These are phyloP conservation scores for Suillia variegata DNA, from an alignment of 2,888 invertebrate genomes.

Conservation along the genomic window DNA sequence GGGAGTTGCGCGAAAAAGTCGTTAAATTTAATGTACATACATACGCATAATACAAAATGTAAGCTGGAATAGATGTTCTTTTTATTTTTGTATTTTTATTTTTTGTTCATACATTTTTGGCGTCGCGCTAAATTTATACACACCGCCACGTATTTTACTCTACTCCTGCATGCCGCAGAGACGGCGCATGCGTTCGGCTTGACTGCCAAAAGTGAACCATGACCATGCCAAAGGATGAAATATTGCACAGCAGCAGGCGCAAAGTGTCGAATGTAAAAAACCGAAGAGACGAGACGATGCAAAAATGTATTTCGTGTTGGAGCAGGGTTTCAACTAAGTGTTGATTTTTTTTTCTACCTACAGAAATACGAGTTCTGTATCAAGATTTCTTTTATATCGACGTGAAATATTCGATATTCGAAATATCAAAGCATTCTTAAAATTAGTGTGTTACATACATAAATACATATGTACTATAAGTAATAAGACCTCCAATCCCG, in stretches of 20 bases:
- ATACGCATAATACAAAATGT: conserved; percentile 28
- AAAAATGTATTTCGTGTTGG: neutral
- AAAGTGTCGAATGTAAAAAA: conserved; percentile 21
- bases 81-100: neutral
- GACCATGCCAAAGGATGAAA: conserved; percentile 56
- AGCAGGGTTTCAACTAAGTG: too few species aligned
- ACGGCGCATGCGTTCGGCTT: conserved; percentile 22
- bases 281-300: conserved; percentile 8
- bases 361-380: too few species aligned
- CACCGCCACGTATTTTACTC: neutral
- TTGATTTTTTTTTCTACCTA: too few species aligned
- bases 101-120: neutral
- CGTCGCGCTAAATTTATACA: neutral
- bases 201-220: conserved; percentile 40
- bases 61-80: neutral
- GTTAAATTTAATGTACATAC: conserved; percentile 37
- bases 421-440: too few species aligned
- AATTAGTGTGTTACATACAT: too few species aligned
- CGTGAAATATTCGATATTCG: too few species aligned
- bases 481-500: too few species aligned
- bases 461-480: too few species aligned
- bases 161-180: neutral
- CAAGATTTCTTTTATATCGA: too few species aligned
- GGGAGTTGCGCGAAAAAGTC: conserved; percentile 2
- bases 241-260: conserved; percentile 38